Percentiles rank a stretch among this genome's conserved stretches.
Conservation (phyloP, 2,113 vertebrate species). For the Chionomys nivalis region DNA sequence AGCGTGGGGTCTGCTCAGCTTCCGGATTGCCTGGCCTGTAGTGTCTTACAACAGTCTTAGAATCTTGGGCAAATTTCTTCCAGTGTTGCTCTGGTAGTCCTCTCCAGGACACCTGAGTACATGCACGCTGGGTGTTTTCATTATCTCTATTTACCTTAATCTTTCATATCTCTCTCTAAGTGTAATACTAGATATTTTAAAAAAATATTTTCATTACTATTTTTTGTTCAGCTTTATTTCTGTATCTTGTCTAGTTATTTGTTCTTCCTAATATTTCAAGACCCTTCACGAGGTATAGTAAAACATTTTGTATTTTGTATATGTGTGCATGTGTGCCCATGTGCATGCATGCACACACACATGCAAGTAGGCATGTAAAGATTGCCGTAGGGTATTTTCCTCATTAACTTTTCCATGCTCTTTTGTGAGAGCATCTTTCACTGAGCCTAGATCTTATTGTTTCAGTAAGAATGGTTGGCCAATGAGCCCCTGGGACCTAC, state of each 20-base stretch:
- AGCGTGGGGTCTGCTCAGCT: background rate
- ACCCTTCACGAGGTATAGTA: background rate
- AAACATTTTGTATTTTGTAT: background rate
- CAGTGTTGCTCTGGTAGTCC: background rate
- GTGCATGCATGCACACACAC: no score
- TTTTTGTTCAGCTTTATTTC: constrained; percentile 46
- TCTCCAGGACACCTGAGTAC: background rate
- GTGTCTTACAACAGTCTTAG: background rate
- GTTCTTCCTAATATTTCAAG: constrained; percentile 18
- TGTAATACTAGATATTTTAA: background rate
- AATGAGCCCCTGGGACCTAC: background rate
- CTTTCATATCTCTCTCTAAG: background rate
- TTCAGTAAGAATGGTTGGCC: background rate
- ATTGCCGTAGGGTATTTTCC: background rate
- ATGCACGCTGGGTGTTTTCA: background rate
- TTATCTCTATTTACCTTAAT: background rate
- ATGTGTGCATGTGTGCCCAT: background rate
- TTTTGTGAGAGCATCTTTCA: background rate
- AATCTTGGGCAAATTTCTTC: background rate
- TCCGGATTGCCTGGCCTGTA: background rate
- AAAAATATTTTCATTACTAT: background rate
- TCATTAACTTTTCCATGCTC: background rate
- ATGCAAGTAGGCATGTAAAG: background rate
- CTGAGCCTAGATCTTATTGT: background rate
- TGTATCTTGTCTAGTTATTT: background rate